Percentiles rank a stretch among this genome's conserved stretches.
phyloP scores from a whole-genome alignment of 2,797 vertebrate species.

The Myotis vivesi region DNA sequence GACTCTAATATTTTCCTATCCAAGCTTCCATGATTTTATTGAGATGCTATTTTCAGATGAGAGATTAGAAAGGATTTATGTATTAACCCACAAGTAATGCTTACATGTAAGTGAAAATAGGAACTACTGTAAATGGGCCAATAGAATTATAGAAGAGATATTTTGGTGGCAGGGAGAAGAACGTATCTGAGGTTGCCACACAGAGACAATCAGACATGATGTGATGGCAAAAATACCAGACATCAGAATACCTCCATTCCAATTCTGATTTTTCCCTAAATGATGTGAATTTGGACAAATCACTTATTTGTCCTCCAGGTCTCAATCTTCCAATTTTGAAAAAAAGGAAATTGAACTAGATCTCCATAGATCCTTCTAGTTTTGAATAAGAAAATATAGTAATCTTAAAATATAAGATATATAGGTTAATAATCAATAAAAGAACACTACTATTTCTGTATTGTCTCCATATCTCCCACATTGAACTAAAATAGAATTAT shows the following conservation, averaged over 20 bases:
- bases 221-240: not conserved
- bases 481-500: not conserved
- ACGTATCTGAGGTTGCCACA: not conserved
- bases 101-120: constrained; percentile 10
- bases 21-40: constrained; percentile 23
- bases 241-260: not conserved
- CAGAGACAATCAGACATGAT: constrained; percentile 1
- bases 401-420: constrained; percentile 51
- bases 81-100: not conserved
- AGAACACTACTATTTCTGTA: constrained; percentile 15
- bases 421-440: constrained; percentile 4
- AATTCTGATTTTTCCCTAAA: constrained; percentile 23
- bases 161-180: not conserved
- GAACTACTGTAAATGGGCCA: not conserved
- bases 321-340: constrained; percentile 48
- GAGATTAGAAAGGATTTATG: constrained; percentile 14
- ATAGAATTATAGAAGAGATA: not conserved
- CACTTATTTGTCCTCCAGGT: not conserved
- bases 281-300: constrained; percentile 36
- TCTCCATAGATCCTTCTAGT: not conserved
- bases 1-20: constrained; percentile 15
- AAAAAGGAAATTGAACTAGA: constrained; percentile 48
- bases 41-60: not conserved
- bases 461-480: constrained; percentile 24
- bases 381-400: constrained; percentile 43